phyloP scores from a whole-genome alignment of 2,888 invertebrate species.

The Drosophila conformis region DNA sequence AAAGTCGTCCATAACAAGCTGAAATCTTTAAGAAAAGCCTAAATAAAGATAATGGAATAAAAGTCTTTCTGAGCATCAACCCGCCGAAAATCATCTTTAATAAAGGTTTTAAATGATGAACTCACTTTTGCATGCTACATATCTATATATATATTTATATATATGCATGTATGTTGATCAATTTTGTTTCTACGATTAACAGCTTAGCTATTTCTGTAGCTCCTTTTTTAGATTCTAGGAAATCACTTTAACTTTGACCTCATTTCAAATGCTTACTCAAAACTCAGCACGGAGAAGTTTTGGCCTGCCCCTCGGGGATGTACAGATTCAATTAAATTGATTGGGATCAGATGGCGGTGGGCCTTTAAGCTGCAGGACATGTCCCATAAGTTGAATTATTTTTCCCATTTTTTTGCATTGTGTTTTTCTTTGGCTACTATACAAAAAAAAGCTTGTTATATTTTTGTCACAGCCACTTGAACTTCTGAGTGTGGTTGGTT shows the following conservation, averaged over 20 bases:
- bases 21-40: slow-evolving; percentile 51
- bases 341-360: slow-evolving; percentile 45
- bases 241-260: not conserved
- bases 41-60: slow-evolving; percentile 10
- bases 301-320: not conserved
- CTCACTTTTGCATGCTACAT: not conserved
- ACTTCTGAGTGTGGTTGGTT: not conserved
- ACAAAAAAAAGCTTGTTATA: slow-evolving; percentile 16
- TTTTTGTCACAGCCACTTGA: slow-evolving; percentile 21
- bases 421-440: not conserved
- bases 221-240: no score
- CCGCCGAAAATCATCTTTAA: not conserved
- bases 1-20: slow-evolving; percentile 5
- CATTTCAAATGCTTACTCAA: not conserved
- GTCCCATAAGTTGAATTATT: slow-evolving; percentile 50
- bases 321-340: slow-evolving; percentile 64
- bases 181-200: not conserved
- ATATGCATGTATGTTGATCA: not conserved
- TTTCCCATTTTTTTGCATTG: slow-evolving; percentile 1
- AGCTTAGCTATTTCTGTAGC: not conserved
- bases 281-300: slow-evolving; percentile 18
- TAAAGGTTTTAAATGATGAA: not conserved
- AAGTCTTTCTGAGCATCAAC: slow-evolving; percentile 4
- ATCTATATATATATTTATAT: not conserved
- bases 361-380: slow-evolving; percentile 25